phyloP scores from a whole-genome alignment of 2,113 vertebrate genomes.

The Sorex araneus region DNA sequence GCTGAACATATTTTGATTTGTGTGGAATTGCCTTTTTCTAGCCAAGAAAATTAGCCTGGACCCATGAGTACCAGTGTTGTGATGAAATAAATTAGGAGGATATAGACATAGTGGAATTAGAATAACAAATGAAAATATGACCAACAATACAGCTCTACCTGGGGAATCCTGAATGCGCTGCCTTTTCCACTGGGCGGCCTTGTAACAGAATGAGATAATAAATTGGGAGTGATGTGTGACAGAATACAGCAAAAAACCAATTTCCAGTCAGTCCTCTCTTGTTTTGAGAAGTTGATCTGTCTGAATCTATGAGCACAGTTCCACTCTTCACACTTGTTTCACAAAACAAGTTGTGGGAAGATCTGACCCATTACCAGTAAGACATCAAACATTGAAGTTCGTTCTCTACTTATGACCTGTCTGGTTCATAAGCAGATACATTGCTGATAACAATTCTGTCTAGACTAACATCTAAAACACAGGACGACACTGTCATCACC shows the following conservation, averaged over 20 bases:
- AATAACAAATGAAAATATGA: slow-evolving; percentile 67
- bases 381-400: slow-evolving; percentile 45
- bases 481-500: background rate
- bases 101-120: slow-evolving; percentile 10
- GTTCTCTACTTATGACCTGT: slow-evolving; percentile 32
- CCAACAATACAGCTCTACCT: background rate
- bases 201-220: background rate
- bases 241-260: slow-evolving; percentile 14
- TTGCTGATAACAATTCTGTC: slow-evolving; percentile 47
- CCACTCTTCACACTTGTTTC: slow-evolving; percentile 31
- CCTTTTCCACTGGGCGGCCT: slow-evolving; percentile 32
- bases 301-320: slow-evolving; percentile 24
- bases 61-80: slow-evolving; percentile 6
- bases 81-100: slow-evolving; percentile 64
- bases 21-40: slow-evolving; percentile 63
- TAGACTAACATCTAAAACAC: slow-evolving; percentile 39
- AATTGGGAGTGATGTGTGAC: background rate
- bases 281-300: background rate
- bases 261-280: background rate
- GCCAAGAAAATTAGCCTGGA: slow-evolving; percentile 58
- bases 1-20: slow-evolving; percentile 62
- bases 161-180: slow-evolving; percentile 22
- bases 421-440: slow-evolving; percentile 11
- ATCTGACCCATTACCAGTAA: slow-evolving; percentile 18
- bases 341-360: slow-evolving; percentile 39